These are phyloP conservation scores for Eulithis testata DNA, from an alignment of 2,888 invertebrate genomes.

Conservation along the genomic window DNA sequence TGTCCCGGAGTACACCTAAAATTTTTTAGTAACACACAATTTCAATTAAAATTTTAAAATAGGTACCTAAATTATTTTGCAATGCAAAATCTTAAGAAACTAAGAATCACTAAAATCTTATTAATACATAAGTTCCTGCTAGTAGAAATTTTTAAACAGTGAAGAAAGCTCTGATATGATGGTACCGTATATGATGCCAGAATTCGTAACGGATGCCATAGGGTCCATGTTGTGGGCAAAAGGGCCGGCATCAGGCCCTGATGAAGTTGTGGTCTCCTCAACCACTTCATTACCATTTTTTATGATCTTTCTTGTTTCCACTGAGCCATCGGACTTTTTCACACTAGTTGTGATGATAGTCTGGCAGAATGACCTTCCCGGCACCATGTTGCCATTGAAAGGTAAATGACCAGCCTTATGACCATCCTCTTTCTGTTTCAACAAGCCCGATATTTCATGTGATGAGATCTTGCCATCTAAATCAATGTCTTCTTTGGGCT, in stretches of 20 bases:
- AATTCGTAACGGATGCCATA: constrained; percentile 43
- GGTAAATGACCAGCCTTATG: constrained; percentile 45
- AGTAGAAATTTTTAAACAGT: constrained; percentile 69
- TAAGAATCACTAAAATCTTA: constrained; percentile 18
- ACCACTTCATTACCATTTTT: constrained; percentile 73
- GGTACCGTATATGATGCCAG: constrained; percentile 55
- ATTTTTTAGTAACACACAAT: constrained; percentile 1
- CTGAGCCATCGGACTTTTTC: constrained; percentile 72
- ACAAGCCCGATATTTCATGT: constrained; percentile 71
- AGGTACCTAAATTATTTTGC: background rate
- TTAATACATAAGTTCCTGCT: constrained; percentile 34
- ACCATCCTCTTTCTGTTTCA: constrained; percentile 62
- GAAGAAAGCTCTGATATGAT: constrained; percentile 65
- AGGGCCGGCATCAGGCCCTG: constrained; percentile 48
- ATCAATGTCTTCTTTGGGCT: constrained; percentile 64
- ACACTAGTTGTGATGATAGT: constrained; percentile 77
- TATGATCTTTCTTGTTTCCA: constrained; percentile 72
- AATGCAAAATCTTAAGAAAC: constrained; percentile 7
- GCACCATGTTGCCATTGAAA: constrained; percentile 64
- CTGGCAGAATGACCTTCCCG: constrained; percentile 69
- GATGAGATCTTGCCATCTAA: constrained; percentile 77
- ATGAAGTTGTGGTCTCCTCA: constrained; percentile 66
- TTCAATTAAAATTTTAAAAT: constrained; percentile 9
- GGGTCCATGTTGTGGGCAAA: constrained; percentile 56
- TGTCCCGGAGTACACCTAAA: too few species aligned